Conservation (phyloP, 1,140 invertebrate species). For the Caerostris darwini region DNA sequence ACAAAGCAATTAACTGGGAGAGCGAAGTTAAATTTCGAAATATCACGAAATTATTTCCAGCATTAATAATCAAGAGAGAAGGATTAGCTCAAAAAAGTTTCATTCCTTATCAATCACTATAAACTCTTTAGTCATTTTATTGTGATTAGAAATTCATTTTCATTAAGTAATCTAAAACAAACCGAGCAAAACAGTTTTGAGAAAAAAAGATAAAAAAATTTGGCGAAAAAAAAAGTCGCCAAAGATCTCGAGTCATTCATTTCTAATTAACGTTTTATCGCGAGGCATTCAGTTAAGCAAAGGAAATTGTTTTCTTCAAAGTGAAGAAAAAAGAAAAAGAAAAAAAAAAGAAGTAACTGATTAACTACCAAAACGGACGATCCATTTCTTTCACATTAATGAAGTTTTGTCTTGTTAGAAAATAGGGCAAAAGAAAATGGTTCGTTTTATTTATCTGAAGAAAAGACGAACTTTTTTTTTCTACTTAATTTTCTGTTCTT, state of each 20-base stretch:
- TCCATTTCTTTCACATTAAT: slow-evolving; percentile 33
- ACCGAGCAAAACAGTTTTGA: not conserved
- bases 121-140: slow-evolving; percentile 37
- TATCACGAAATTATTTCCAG: slow-evolving; percentile 21
- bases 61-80: not conserved
- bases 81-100: not conserved
- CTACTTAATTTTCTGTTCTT: not conserved
- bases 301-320: slow-evolving; percentile 18
- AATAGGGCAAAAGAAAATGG: slow-evolving; percentile 2
- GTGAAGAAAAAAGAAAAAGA: not conserved
- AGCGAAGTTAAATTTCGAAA: slow-evolving; percentile 3
- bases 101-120: slow-evolving; percentile 25
- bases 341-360: not conserved
- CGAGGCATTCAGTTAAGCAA: not conserved
- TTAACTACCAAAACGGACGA: slow-evolving; percentile 25
- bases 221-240: not conserved
- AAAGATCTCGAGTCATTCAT: slow-evolving; percentile 27
- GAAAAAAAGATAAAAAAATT: not conserved
- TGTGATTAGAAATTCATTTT: slow-evolving; percentile 33
- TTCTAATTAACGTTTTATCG: slow-evolving; percentile 40
- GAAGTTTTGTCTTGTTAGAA: slow-evolving; percentile 32
- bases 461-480: not conserved
- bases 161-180: slow-evolving; percentile 29
- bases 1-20: slow-evolving; percentile 2
- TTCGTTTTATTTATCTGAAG: not conserved